phyloP scores from a whole-genome alignment of 2,888 invertebrate genomes.

The Orgyia antiqua region DNA sequence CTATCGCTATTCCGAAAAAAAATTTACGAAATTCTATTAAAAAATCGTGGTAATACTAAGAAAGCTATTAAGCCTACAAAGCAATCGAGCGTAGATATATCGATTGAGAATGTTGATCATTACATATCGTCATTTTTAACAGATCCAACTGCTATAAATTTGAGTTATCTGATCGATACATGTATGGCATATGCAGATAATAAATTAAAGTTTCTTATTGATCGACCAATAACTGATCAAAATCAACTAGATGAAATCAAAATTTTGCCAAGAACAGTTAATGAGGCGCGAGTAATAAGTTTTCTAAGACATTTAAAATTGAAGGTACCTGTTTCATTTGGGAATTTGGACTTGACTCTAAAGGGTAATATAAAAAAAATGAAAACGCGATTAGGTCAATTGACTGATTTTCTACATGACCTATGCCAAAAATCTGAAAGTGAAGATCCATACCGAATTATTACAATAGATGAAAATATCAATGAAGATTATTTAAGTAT shows the following conservation, averaged over 20 bases:
- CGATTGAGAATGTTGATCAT: background rate
- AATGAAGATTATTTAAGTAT: slow-evolving; percentile 5
- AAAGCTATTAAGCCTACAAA: background rate
- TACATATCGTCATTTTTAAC: slow-evolving; percentile 3
- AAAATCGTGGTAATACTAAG: slow-evolving; percentile 2
- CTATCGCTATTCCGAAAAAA: slow-evolving; percentile 3
- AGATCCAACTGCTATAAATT: background rate
- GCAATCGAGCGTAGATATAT: background rate
- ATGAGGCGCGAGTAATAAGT: slow-evolving; percentile 8
- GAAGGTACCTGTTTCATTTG: slow-evolving; percentile 15
- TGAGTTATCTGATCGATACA: slow-evolving; percentile 12
- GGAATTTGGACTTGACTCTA: slow-evolving; percentile 15
- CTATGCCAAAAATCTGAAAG: slow-evolving; percentile 4
- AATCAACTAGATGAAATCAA: slow-evolving; percentile 4
- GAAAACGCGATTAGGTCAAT: slow-evolving; percentile 4
- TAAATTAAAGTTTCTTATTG: slow-evolving; percentile 9
- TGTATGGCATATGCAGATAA: slow-evolving; percentile 5
- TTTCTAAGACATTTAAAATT: slow-evolving; percentile 3
- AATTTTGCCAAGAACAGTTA: slow-evolving; percentile 2
- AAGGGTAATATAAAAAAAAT: slow-evolving; percentile 3
- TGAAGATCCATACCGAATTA: background rate
- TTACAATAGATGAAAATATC: slow-evolving; percentile 10
- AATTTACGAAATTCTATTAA: slow-evolving; percentile 3
- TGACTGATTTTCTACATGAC: slow-evolving; percentile 3
- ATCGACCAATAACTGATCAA: background rate